Conservation (phyloP, 2,797 vertebrate genomes). For the Buphagus erythrorhynchus region DNA sequence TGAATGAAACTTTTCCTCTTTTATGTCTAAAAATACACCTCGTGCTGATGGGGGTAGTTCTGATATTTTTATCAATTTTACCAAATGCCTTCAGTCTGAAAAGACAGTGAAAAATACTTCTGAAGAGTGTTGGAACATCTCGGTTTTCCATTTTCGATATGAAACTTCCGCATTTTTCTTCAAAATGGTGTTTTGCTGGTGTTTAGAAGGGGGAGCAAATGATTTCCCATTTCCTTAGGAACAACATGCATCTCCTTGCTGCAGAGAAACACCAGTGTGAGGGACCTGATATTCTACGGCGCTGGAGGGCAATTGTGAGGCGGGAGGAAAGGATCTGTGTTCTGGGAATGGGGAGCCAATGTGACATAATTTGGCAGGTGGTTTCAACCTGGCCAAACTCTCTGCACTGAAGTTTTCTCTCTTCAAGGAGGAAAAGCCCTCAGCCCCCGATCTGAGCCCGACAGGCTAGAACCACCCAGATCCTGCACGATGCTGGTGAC, state of each 20-base stretch:
- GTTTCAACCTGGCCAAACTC: neutral
- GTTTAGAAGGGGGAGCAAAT: neutral
- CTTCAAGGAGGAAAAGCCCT: neutral
- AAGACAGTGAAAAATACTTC: neutral
- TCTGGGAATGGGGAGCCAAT: neutral
- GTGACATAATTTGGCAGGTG: neutral
- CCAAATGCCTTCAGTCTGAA: neutral
- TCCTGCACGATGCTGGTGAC: neutral
- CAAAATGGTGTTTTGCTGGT: neutral
- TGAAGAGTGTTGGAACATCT: neutral
- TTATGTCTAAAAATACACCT: neutral
- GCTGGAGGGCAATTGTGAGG: neutral
- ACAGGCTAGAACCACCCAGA: neutral
- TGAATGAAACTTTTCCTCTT: neutral
- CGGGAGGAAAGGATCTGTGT: neutral
- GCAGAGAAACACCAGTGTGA: neutral
- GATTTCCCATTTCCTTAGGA: neutral
- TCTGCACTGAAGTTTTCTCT: neutral
- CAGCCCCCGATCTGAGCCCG: accelerated
- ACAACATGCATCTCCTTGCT: neutral
- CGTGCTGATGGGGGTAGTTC: neutral
- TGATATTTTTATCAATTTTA: constrained; percentile 17
- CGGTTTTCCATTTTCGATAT: neutral
- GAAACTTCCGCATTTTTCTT: neutral
- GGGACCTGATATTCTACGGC: neutral